Percentiles rank a stretch among this genome's conserved stretches.
Evolutionary conservation across 2,113 vertebrate genomes (phyloP).

Genomic region (Orycteropus afer): DNA sequence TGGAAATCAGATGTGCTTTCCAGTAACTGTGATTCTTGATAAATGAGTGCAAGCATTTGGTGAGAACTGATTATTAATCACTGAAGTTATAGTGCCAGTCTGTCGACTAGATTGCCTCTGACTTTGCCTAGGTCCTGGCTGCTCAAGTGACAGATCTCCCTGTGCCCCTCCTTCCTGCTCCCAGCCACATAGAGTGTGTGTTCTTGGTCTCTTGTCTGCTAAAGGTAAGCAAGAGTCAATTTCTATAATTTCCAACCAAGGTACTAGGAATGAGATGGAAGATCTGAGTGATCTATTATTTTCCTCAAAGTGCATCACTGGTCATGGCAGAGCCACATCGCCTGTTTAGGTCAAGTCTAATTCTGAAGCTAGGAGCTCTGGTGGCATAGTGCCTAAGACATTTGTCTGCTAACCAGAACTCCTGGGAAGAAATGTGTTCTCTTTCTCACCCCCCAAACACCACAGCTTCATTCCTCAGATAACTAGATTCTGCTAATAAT

Average conservation of each 20-base stretch:
- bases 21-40: not conserved
- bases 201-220: not conserved
- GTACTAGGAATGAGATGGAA: not conserved
- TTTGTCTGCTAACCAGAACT: too few relatives aligned
- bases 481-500: not conserved
- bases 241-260: not conserved
- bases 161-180: not conserved
- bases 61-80: not conserved
- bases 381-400: too few relatives aligned
- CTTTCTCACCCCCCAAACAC: not conserved
- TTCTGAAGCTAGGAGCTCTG: not conserved
- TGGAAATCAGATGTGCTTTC: not conserved
- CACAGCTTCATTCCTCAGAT: not conserved
- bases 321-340: not conserved
- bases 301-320: not conserved
- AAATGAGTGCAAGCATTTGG: not conserved
- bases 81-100: rapidly evolving
- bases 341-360: not conserved
- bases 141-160: not conserved
- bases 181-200: not conserved
- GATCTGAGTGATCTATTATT: not conserved
- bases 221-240: not conserved
- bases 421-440: too few relatives aligned
- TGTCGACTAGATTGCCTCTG: rapidly evolving
- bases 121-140: not conserved